Percentiles rank a stretch among this genome's conserved stretches.
phyloP scores from a whole-genome alignment of 1,140 invertebrate species.

The Drosophila virilis region DNA sequence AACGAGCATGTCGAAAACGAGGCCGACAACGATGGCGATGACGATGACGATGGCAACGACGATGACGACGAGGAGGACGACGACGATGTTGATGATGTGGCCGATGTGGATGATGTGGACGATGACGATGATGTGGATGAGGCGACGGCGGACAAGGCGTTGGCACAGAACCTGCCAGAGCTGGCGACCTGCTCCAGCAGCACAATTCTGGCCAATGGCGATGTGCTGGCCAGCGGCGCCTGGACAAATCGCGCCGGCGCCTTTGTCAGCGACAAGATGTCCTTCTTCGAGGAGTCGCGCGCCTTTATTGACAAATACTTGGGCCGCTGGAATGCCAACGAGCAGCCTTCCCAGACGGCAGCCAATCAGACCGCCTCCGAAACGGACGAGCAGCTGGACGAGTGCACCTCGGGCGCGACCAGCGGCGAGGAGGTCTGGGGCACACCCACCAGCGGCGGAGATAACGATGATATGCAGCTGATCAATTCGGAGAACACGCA shows the following conservation, averaged over 20 bases:
- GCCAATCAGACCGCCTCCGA: conserved; percentile 84
- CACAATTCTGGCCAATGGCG: conserved; percentile 48
- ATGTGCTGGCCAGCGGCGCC: conserved; percentile 85
- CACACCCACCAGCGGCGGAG: conserved; percentile 92
- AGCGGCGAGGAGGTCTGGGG: conserved; percentile 94
- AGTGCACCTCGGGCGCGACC: conserved; percentile 90
- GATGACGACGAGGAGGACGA: conserved; percentile 55
- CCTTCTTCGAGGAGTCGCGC: conserved; percentile 88
- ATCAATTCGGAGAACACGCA: conserved; percentile 88
- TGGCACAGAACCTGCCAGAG: conserved; percentile 56
- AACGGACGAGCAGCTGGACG: conserved; percentile 86
- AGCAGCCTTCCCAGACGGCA: conserved; percentile 41
- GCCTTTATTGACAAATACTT: conserved; percentile 84
- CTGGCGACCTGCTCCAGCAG: conserved; percentile 26
- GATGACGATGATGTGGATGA: conserved; percentile 41
- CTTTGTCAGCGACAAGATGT: conserved; percentile 92
- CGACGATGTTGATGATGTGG: conserved; percentile 72
- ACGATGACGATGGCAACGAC: conserved; percentile 60
- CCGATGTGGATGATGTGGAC: conserved; percentile 70
- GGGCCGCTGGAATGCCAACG: conserved; percentile 78
- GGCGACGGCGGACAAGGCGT: conserved; percentile 76
- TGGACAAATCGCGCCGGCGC: conserved; percentile 92
- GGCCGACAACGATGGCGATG: conserved; percentile 68
- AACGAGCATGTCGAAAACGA: conserved; percentile 22
- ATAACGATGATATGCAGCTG: conserved; percentile 88